Evolutionary conservation across 2,888 invertebrate genomes (phyloP), one percentile per base, ranked within the genome.

Genomic region (Temnothorax rugatulus): DNA sequence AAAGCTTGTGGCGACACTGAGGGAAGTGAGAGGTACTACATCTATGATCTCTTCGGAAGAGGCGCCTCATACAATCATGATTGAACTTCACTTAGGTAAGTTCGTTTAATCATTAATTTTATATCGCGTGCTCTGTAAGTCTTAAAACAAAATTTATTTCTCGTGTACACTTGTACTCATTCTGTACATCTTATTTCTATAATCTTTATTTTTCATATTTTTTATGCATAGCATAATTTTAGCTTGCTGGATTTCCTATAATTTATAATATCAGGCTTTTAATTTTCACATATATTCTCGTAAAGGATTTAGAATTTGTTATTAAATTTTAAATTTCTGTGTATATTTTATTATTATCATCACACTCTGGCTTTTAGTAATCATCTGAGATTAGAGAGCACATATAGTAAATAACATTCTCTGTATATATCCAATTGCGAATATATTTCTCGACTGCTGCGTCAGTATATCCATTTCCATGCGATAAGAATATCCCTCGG

Each of bases 401-500:
- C 2, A 63, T 18, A 50, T 64, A 41, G 1, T 9, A 64, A 52
- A 64, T 76, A 38, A 38, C 21, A 66, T 64, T 64, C 7, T 50
- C 4, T 54, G n/a, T 54, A 15, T 34, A 54, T 68, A 77, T 50
- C 50, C 11, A 50, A 75, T 76, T 38, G 50, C 15, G 11, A 38
- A 68, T 21, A 63, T 38, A 21, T 41, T n/a, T 68, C n/a, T 41
- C 25, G 3, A 38, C 29, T 38, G 18, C 8, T 52, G 13, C 8
- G 4, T n/a, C 29, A 15, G 18, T 68, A 68, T 54, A 68, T 54
- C n/a, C 2, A 9, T 54, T 68, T 54, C 25, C 18, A 41, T 54
- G 61, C 34, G 89, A 89, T 89, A 88, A 89, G 84, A 83, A 68
- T 90, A 85, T 89, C 90, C 76, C 64, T 81, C 75, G 76, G 82